A percentile compares a stretch with the other conserved stretches of the same genome.
Evolutionary conservation across 2,888 invertebrate species (phyloP).

Genomic region (Heliothis peltigera): DNA sequence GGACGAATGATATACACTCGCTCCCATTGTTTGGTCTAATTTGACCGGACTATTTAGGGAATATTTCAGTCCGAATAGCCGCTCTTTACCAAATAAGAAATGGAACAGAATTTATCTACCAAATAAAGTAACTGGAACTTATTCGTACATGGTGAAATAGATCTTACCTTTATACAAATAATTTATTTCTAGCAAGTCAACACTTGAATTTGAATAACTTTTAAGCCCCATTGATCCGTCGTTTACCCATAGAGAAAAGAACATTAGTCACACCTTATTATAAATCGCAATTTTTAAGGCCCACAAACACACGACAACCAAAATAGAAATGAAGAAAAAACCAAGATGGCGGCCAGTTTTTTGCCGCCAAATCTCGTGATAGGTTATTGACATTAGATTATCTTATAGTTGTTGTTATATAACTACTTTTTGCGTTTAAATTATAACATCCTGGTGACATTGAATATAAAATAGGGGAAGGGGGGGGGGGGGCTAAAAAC

Average conservation of each 20-base stretch:
- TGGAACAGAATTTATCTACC: too few relatives aligned
- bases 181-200: too few relatives aligned
- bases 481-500: background rate
- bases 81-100: too few relatives aligned
- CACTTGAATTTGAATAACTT: too few relatives aligned
- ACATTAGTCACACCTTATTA: background rate
- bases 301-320: constrained; percentile 21
- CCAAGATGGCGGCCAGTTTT: constrained; percentile 55
- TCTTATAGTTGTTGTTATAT: constrained; percentile 6
- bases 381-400: constrained; percentile 45
- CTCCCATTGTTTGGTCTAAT: too few relatives aligned
- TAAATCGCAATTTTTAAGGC: constrained; percentile 23
- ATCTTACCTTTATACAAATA: too few relatives aligned
- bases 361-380: constrained; percentile 46
- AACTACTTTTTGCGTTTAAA: background rate
- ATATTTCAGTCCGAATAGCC: too few relatives aligned
- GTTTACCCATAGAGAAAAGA: background rate
- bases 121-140: too few relatives aligned
- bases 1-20: too few relatives aligned
- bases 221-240: too few relatives aligned
- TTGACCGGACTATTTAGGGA: too few relatives aligned
- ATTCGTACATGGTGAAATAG: too few relatives aligned
- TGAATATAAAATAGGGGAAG: constrained; percentile 11
- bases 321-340: constrained; percentile 30
- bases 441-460: constrained; percentile 15